Percentiles rank a stretch among this genome's conserved stretches.
phyloP scores from a whole-genome alignment of 2,113 vertebrate genomes.

The Nettapus auritus region DNA sequence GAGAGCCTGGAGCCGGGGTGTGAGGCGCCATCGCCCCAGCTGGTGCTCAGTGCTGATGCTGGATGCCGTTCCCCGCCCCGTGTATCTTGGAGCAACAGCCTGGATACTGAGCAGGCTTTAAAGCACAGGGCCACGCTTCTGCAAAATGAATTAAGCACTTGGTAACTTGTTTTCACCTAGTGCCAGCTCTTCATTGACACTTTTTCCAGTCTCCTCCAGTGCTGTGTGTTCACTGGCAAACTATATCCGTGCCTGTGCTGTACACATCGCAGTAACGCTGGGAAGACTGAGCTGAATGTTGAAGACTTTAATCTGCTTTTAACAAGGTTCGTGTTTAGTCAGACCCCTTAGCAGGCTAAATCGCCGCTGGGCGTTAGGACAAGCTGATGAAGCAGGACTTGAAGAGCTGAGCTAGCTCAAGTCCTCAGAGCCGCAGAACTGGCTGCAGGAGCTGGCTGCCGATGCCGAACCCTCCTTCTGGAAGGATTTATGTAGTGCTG shows the following conservation, averaged over 20 bases:
- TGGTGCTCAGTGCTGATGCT: not conserved
- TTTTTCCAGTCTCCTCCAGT: not conserved
- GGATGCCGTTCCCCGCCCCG: not conserved
- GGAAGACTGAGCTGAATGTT: not conserved
- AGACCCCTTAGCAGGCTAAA: not conserved
- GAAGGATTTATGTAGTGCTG: not conserved
- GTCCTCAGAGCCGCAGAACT: not conserved
- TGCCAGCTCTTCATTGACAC: not conserved
- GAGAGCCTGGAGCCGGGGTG: not conserved
- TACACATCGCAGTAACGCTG: not conserved
- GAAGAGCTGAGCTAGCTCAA: not conserved
- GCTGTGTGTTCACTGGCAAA: not conserved
- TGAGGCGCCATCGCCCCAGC: not conserved
- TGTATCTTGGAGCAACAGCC: not conserved
- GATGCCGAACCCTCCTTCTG: not conserved
- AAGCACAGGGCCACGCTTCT: not conserved
- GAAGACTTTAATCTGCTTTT: not conserved
- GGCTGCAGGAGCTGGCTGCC: not conserved
- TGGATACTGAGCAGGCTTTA: not conserved
- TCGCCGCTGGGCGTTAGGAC: accelerated
- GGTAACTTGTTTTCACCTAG: not conserved
- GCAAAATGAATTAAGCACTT: not conserved
- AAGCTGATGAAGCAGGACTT: not conserved
- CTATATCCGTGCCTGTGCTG: not conserved
- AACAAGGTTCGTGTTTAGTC: not conserved